A percentile compares a stretch with the other conserved stretches of the same genome.
Conservation (phyloP, 1,140 invertebrate genomes). For the Camponotus floridanus region DNA sequence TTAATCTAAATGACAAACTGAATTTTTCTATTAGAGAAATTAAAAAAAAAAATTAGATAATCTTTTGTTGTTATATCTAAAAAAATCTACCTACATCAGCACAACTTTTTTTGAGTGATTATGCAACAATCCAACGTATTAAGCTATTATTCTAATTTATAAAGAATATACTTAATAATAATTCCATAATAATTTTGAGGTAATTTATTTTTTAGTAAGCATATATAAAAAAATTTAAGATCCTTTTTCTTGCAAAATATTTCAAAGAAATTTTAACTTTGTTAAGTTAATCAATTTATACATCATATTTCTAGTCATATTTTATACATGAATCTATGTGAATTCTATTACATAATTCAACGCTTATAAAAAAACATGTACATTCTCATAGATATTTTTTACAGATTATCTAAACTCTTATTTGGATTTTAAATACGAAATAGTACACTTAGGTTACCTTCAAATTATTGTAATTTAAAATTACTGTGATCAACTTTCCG, state of each 20-base stretch:
- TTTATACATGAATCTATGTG: too few species aligned
- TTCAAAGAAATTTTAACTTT: background rate
- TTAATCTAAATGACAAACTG: too few species aligned
- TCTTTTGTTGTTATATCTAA: too few species aligned
- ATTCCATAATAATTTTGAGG: background rate
- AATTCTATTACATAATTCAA: background rate
- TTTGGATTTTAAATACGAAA: background rate
- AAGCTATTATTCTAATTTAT: background rate
- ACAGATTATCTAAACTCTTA: background rate
- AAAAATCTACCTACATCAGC: too few species aligned
- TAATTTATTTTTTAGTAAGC: constrained; percentile 2
- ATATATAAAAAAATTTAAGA: background rate
- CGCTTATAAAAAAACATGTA: background rate
- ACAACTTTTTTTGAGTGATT: too few species aligned
- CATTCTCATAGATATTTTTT: background rate
- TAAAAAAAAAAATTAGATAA: too few species aligned
- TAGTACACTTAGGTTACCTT: background rate
- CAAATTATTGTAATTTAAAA: background rate
- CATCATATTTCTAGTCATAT: too few species aligned
- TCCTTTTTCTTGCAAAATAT: background rate
- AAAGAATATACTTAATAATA: background rate
- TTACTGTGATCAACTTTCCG: background rate
- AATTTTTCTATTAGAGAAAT: too few species aligned
- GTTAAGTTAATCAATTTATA: too few species aligned
- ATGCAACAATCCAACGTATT: background rate